Base-by-base conservation (phyloP, 2,888 invertebrate genomes). In the Pomacea canaliculata region DNA sequence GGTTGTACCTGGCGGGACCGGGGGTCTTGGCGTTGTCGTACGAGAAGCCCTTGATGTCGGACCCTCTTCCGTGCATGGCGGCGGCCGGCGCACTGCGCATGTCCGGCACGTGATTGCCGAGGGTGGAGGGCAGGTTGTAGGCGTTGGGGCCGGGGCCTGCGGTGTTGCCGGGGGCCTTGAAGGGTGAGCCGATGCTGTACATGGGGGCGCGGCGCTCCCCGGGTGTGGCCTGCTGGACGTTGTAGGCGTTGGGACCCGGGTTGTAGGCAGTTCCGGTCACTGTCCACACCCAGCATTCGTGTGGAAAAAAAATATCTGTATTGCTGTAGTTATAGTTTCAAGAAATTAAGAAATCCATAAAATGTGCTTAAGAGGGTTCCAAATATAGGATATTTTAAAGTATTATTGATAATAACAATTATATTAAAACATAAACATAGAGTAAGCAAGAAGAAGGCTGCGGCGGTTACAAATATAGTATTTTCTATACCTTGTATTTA, bases 1-100 rank as follows among this genome's bases (percentile, higher is more conserved):
- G 76, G 19, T 79, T 79, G 78, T 87, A 85, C 49, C 70, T 79
- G 1, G 84, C 84, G 13, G 86, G 86, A 13, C 86, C 86, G 0
- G 87, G 87, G 5, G 84, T 83, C 62, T 81, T 83, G 13, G 87
- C 83, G 67, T 83, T 76, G 78, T 87, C 87, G 76, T 82, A 80
- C 49, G 84, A 77, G 65, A 82, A 84, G n/a, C 81, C 79, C 69
- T 81, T 79, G 65, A 82, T 79, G 19, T 80, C 79, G 23, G 73
- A 59, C 7, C 78, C 80, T 23, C 81, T 80, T 4, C 77, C 80
- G 13, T 48, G 71, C 12, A 85, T 75, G 7, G 83, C 73, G 12
- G 76, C 69, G 0, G 83, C 81, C 4, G 80, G 77, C 10, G 78
- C 83, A 1, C 84, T 84, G 60, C 75, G 77, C 74, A 78, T 76